These are phyloP conservation scores for Brachylomia viminalis DNA, from an alignment of 2,888 invertebrate genomes.

Conservation along the genomic window DNA sequence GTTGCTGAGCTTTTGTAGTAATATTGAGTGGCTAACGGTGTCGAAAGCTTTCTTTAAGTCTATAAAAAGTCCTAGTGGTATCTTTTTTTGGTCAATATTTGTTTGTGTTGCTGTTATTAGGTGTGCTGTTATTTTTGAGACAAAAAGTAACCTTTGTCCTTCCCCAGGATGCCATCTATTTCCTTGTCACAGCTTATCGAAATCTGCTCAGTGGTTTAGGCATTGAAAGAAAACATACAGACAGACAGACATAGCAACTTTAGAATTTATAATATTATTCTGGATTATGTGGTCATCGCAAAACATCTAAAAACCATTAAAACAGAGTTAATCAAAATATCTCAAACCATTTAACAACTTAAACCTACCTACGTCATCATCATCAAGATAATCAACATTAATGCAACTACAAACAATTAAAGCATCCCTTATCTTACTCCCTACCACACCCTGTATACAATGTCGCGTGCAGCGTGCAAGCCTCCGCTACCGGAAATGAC, in stretches of 20 bases:
- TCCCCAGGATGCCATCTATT: too few relatives aligned
- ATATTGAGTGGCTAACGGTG: conserved; percentile 1
- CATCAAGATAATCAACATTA: conserved; percentile 36
- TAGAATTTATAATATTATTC: too few relatives aligned
- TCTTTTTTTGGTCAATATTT: conserved; percentile 8
- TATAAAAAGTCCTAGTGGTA: conserved; percentile 1
- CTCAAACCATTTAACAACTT: not conserved
- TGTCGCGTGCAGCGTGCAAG: conserved; percentile 66
- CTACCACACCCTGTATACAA: conserved; percentile 55
- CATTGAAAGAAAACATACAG: too few relatives aligned
- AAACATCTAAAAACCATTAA: not conserved
- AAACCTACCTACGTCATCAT: not conserved
- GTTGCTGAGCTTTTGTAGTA: not conserved
- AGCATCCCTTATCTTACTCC: conserved; percentile 38
- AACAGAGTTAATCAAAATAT: not conserved
- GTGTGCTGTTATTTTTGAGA: too few relatives aligned
- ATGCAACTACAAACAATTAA: conserved; percentile 55
- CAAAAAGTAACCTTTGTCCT: too few relatives aligned
- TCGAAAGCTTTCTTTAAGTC: conserved; percentile 4
- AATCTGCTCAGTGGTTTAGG: too few relatives aligned
- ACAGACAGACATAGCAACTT: too few relatives aligned
- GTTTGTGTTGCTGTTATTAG: conserved; percentile 5
- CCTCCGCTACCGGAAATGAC: conserved; percentile 69
- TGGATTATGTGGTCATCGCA: conserved; percentile 38
- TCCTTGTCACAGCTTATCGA: too few relatives aligned